These are phyloP conservation scores for Sebastes minor DNA, from an alignment of 2,797 vertebrate genomes.

Conservation along the genomic window DNA sequence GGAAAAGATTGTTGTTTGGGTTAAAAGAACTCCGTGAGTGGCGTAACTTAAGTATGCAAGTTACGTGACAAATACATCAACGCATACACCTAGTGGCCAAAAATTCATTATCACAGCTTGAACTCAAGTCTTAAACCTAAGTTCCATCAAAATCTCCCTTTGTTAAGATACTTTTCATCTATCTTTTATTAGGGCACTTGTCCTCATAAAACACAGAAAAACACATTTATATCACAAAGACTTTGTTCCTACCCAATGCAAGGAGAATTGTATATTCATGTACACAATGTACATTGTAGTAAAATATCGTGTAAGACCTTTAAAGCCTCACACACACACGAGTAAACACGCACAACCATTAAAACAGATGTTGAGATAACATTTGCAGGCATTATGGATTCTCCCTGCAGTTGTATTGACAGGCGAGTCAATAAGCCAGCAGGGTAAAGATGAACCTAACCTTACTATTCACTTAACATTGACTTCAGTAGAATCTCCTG, in stretches of 20 bases:
- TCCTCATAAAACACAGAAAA: neutral
- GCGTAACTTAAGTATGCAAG: too few relatives aligned
- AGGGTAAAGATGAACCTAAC: constrained; percentile 66
- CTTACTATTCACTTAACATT: constrained; percentile 78
- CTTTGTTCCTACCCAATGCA: neutral
- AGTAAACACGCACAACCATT: constrained; percentile 15
- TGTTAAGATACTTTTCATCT: neutral
- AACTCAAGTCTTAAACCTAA: neutral
- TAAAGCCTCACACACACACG: constrained; percentile 14
- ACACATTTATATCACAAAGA: neutral
- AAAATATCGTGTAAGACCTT: constrained; percentile 17
- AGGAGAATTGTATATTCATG: neutral
- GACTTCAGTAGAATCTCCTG: constrained; percentile 61
- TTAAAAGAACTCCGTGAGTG: too few relatives aligned
- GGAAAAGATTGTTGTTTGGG: too few relatives aligned
- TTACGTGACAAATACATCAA: too few relatives aligned
- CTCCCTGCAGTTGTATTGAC: constrained; percentile 71
- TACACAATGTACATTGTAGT: neutral
- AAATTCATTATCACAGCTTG: neutral
- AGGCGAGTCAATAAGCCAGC: constrained; percentile 70
- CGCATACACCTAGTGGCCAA: neutral
- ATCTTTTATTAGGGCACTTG: neutral
- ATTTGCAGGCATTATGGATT: constrained; percentile 67
- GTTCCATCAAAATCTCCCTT: neutral
- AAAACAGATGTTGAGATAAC: constrained; percentile 59